A percentile compares a stretch with the other conserved stretches of the same genome.
Evolutionary conservation across 2,888 invertebrate species (phyloP).

Genomic region (Drosophila recens): DNA sequence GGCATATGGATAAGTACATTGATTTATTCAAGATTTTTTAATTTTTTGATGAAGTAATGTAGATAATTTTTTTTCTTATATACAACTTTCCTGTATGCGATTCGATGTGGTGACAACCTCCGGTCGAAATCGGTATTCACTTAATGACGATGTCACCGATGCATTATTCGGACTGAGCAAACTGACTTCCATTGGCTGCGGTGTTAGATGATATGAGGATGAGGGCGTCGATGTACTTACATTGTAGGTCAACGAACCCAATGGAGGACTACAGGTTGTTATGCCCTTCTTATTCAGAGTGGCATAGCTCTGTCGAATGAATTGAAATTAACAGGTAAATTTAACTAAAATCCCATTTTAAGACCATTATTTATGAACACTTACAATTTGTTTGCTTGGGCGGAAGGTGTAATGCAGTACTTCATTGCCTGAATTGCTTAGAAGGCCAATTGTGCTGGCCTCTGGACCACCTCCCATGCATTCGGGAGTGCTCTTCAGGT

Average conservation of each 20-base stretch:
- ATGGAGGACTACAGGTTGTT: constrained; percentile 85
- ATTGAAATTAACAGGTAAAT: background rate
- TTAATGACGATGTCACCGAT: constrained; percentile 90
- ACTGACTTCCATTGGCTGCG: constrained; percentile 85
- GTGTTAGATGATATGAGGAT: constrained; percentile 84
- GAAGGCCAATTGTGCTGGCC: constrained; percentile 67
- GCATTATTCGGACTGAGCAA: constrained; percentile 85
- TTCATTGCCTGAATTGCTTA: constrained; percentile 84
- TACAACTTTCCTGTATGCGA: constrained; percentile 96
- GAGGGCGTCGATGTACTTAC: constrained; percentile 80
- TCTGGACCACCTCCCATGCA: constrained; percentile 59
- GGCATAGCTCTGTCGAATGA: constrained; percentile 90
- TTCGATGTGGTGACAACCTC: constrained; percentile 95
- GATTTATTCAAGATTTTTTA: constrained; percentile 7
- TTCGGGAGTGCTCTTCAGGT: constrained; percentile 72
- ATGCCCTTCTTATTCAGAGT: constrained; percentile 90
- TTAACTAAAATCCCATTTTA: background rate
- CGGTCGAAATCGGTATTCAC: constrained; percentile 92
- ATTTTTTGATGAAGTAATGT: constrained; percentile 14
- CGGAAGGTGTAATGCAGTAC: constrained; percentile 85
- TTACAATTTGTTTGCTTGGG: constrained; percentile 86
- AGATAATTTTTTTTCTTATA: constrained; percentile 87
- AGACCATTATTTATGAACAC: constrained; percentile 51
- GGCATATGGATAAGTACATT: constrained; percentile 43
- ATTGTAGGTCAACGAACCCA: constrained; percentile 76